Percentiles rank a stretch among this genome's conserved stretches.
phyloP scores from a whole-genome alignment of 2,113 vertebrate genomes.

The Chitala chitala region DNA sequence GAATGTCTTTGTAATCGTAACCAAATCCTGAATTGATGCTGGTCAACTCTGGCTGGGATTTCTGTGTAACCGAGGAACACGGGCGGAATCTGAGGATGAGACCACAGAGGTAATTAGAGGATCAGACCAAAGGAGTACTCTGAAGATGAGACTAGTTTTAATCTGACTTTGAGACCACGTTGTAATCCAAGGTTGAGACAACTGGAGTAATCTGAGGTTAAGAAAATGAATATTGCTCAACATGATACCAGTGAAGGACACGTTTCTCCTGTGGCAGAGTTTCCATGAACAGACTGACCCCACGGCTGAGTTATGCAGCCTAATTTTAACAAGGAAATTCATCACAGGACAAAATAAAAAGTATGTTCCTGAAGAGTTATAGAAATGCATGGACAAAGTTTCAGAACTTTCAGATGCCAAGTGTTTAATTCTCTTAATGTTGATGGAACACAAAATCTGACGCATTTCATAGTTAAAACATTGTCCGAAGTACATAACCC shows the following conservation, averaged over 20 bases:
- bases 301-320: not conserved
- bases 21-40: not conserved
- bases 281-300: slow-evolving; percentile 4
- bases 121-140: too few species aligned
- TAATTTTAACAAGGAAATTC: not conserved
- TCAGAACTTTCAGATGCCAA: too few species aligned
- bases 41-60: not conserved
- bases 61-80: not conserved
- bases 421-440: too few species aligned
- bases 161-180: too few species aligned
- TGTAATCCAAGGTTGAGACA: too few species aligned
- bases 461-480: too few species aligned
- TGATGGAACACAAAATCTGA: too few species aligned
- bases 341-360: too few species aligned
- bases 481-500: too few species aligned
- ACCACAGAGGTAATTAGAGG: too few species aligned
- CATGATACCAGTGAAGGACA: not conserved
- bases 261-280: not conserved
- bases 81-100: too few species aligned
- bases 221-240: not conserved
- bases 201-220: not conserved
- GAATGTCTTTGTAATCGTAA: not conserved
- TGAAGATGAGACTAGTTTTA: too few species aligned
- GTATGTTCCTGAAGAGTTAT: not conserved
- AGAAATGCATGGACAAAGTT: not conserved